Percentiles rank a stretch among this genome's conserved stretches.
phyloP scores from a whole-genome alignment of 2,797 vertebrate species.

The Betta splendens region DNA sequence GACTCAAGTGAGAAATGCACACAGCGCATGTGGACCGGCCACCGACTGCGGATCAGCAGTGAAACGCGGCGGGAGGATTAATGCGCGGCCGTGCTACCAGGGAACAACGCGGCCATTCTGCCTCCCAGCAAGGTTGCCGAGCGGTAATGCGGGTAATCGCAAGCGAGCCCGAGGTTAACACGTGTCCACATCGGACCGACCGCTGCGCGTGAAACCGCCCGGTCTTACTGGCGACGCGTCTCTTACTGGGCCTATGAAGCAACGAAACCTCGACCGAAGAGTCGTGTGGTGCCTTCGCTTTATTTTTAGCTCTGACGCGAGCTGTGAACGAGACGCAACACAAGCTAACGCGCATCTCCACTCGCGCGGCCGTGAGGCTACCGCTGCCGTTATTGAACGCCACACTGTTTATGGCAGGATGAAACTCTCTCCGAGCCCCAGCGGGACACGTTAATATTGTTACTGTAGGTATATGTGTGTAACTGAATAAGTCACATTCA shows the following conservation, averaged over 20 bases:
- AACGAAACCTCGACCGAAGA: slow-evolving; percentile 34
- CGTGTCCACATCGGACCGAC: slow-evolving; percentile 31
- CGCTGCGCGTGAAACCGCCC: slow-evolving; percentile 8
- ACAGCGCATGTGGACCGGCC: slow-evolving; percentile 3
- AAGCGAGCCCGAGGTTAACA: slow-evolving; percentile 40
- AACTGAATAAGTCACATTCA: slow-evolving; percentile 68
- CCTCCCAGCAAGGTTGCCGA: slow-evolving; percentile 52
- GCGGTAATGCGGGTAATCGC: slow-evolving; percentile 35
- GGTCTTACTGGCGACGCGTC: slow-evolving; percentile 33
- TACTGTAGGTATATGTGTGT: slow-evolving; percentile 39
- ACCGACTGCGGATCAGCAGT: slow-evolving; percentile 4
- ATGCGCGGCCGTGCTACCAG: slow-evolving; percentile 35
- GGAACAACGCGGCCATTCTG: slow-evolving; percentile 30
- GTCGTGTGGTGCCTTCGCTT: slow-evolving; percentile 7
- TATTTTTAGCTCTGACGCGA: slow-evolving; percentile 21
- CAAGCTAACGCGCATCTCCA: slow-evolving; percentile 53
- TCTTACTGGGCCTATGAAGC: slow-evolving; percentile 19
- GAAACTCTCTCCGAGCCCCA: slow-evolving; percentile 40
- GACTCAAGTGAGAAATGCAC: too few species aligned
- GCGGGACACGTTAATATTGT: slow-evolving; percentile 59
- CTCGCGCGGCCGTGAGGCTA: slow-evolving; percentile 55
- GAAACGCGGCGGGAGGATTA: slow-evolving; percentile 22
- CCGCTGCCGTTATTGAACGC: slow-evolving; percentile 55
- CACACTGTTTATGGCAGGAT: slow-evolving; percentile 45
- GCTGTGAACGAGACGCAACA: slow-evolving; percentile 38